phyloP scores from a whole-genome alignment of 2,797 vertebrate species.

The Benthosema pterotum region DNA sequence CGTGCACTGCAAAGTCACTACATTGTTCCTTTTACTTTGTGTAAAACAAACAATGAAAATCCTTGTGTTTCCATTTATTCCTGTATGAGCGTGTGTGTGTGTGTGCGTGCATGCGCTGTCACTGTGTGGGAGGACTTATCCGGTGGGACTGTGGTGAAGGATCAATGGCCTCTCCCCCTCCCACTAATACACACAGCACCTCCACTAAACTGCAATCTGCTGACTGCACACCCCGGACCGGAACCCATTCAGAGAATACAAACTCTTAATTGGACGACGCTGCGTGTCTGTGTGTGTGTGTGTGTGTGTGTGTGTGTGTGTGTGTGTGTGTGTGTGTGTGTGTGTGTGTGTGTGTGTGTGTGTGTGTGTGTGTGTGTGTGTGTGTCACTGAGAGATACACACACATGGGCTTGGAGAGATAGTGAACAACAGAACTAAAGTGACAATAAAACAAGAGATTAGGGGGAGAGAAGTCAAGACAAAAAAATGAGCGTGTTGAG shows the following conservation, averaged over 20 bases:
- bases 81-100: constrained; percentile 6
- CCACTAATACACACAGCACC: constrained; percentile 53
- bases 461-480: no score
- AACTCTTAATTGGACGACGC: constrained; percentile 44
- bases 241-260: constrained; percentile 39
- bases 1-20: no score
- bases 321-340: constrained; percentile 12
- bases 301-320: constrained; percentile 22
- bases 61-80: no score
- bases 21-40: no score
- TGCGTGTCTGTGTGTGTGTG: constrained; percentile 6
- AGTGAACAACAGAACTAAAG: no score
- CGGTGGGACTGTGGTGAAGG: constrained; percentile 64
- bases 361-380: constrained; percentile 12
- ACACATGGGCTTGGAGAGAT: no score
- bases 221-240: constrained; percentile 51
- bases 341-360: constrained; percentile 26
- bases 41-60: no score
- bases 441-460: no score
- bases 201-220: constrained; percentile 68
- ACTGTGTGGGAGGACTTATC: constrained; percentile 68
- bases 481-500: no score
- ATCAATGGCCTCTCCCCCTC: constrained; percentile 61
- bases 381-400: constrained; percentile 37
- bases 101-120: constrained; percentile 37